Conservation (phyloP, 2,888 invertebrate species). For the Nematopogon swammerdamellus region DNA sequence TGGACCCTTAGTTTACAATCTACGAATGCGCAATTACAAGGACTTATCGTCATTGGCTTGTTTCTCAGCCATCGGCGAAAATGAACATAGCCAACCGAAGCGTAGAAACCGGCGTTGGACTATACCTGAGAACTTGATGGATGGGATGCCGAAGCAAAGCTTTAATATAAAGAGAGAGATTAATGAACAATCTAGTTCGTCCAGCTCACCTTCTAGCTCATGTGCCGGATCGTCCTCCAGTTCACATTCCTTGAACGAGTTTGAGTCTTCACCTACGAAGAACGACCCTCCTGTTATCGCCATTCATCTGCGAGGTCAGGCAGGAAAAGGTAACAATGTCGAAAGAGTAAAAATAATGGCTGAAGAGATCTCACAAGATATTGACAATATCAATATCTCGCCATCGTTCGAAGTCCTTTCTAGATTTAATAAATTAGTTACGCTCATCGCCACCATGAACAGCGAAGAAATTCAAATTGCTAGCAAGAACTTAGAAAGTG, state of each 20-base stretch:
- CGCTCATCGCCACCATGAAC: conserved; percentile 59
- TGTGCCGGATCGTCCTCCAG: conserved; percentile 4
- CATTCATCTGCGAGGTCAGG: conserved; percentile 39
- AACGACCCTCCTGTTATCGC: conserved; percentile 41
- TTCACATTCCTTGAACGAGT: conserved; percentile 7
- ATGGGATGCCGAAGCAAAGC: too few relatives aligned
- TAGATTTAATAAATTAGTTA: conserved; percentile 61
- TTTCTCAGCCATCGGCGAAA: too few relatives aligned
- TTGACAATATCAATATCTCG: conserved; percentile 56
- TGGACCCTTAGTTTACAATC: conserved; percentile 53
- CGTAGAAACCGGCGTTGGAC: too few relatives aligned
- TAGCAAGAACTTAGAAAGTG: conserved; percentile 46
- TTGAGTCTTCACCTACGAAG: conserved; percentile 26
- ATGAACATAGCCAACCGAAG: too few relatives aligned
- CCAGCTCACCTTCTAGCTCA: conserved; percentile 7
- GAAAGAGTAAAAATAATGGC: conserved; percentile 41
- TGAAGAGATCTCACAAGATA: conserved; percentile 56
- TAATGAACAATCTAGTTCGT: too few relatives aligned
- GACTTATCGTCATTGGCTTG: conserved; percentile 26
- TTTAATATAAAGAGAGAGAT: too few relatives aligned
- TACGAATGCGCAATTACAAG: conserved; percentile 17
- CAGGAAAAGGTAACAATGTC: conserved; percentile 29
- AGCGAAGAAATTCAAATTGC: conserved; percentile 55
- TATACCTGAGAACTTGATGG: too few relatives aligned
- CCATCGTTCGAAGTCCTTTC: conserved; percentile 55